Evolutionary conservation across 1,140 invertebrate genomes (phyloP).

Genomic region (Megathymus violae): DNA sequence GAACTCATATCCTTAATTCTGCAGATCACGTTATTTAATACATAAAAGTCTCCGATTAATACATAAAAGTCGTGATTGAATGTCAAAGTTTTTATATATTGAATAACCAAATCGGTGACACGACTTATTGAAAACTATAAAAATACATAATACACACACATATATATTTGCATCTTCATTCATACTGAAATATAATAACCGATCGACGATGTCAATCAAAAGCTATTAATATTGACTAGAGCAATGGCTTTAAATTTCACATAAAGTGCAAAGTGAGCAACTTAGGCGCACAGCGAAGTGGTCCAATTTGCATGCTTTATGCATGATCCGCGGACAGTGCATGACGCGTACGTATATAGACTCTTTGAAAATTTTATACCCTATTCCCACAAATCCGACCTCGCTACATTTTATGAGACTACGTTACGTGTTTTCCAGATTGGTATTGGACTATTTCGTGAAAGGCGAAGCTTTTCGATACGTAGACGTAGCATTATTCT

Average conservation of each 20-base stretch:
- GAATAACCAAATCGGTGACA: too few relatives aligned
- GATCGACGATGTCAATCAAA: neutral
- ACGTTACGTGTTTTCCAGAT: constrained; percentile 44
- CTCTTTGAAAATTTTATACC: constrained; percentile 79
- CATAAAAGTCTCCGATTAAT: too few relatives aligned
- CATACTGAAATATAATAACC: neutral
- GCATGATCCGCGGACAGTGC: constrained; percentile 66
- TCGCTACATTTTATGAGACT: constrained; percentile 58
- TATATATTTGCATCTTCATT: too few relatives aligned
- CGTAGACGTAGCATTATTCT: constrained; percentile 17
- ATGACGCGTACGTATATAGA: constrained; percentile 57
- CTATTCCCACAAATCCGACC: constrained; percentile 77
- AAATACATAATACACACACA: too few relatives aligned
- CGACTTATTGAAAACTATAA: too few relatives aligned
- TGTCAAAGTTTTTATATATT: too few relatives aligned
- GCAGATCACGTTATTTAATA: too few relatives aligned
- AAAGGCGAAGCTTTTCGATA: constrained; percentile 25
- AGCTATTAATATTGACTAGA: constrained; percentile 56
- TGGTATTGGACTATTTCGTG: constrained; percentile 46
- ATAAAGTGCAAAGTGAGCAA: constrained; percentile 77
- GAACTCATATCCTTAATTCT: too few relatives aligned
- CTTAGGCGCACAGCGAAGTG: constrained; percentile 74
- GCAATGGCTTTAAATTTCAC: constrained; percentile 65
- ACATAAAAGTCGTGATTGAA: too few relatives aligned
- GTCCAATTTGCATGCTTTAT: constrained; percentile 83